Base-by-base conservation (phyloP, 2,888 invertebrate genomes). In the Hirtodrosophila confusa region DNA sequence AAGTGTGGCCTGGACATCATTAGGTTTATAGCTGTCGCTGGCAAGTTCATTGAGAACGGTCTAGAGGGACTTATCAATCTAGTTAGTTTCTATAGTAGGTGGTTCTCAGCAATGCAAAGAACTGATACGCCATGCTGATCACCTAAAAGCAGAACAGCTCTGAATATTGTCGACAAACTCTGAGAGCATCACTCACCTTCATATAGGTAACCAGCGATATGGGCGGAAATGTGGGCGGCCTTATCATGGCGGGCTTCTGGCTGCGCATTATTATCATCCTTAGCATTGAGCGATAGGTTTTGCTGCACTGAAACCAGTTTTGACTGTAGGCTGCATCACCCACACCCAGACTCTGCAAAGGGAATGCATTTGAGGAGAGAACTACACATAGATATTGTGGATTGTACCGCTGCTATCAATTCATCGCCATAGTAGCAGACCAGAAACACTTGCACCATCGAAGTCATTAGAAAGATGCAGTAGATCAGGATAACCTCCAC, bases 351-450 rank as follows among this genome's bases (percentile, higher is more conserved):
- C 90, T 90, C 90, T 90, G 45, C 2, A 53, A 61, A 24, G 10
- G 1, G 7, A 4, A 43, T 9, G 24, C n/a, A 50, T 3, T 37
- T 29, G 36, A 24, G 0, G 2, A 47, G 9, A 11, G 2, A 0
- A 4, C 0, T 3, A 4, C 0, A 4, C n/a, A 0, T 31, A 33
- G 2, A 31, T 2, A 12, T 3, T 33, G 4, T 7, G 29, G 9
- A 7, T 12, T 0, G 57, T 60, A 90, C 90, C 47, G 88, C 79
- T 23, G 86, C 77, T 36, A 90, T 89, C 3, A 90, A 54, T 1
- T 72, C 74, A 48, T 90, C 87, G 0, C 90, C 90, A 50, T 89
- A 90, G 69, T 86, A 89, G 50, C 90, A 90, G 0, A 90, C 80
- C 8, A 90, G 63, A 27, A 90, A 83, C 0, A 91, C 89, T 51